These are phyloP conservation scores for Sinocyclocheilus anophthalmus DNA, from an alignment of 2,113 vertebrate genomes.

Conservation along the genomic window DNA sequence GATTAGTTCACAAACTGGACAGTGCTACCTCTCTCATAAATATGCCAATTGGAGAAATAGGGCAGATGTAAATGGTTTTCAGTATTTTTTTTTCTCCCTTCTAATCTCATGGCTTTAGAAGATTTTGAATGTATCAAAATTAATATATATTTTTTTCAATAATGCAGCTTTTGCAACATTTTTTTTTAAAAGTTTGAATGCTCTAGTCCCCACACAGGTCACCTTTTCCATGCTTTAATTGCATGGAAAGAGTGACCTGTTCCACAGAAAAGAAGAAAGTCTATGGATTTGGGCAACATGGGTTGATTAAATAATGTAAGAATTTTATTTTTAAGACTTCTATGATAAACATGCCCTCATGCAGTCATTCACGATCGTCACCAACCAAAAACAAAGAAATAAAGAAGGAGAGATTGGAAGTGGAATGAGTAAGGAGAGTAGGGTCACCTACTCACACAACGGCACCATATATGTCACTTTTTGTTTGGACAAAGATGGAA, in stretches of 20 bases:
- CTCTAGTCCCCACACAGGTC: background rate
- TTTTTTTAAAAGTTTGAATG: background rate
- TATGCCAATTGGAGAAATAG: background rate
- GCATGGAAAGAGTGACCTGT: background rate
- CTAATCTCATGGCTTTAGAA: background rate
- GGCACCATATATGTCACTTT: constrained; percentile 59
- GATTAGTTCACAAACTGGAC: background rate
- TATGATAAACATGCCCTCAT: background rate
- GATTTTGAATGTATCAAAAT: background rate
- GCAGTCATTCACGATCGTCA: background rate
- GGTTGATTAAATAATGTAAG: too few species aligned
- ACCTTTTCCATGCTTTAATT: too few species aligned
- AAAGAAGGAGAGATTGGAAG: background rate
- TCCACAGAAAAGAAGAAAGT: background rate
- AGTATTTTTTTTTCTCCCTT: too few species aligned
- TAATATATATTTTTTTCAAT: background rate
- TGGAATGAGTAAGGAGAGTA: background rate
- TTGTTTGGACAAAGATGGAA: constrained; percentile 38
- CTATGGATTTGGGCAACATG: too few species aligned
- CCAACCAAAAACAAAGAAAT: background rate
- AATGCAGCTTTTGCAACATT: background rate
- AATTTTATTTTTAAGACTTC: background rate
- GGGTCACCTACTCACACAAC: constrained; percentile 50
- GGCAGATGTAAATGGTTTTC: too few species aligned
- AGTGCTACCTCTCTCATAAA: background rate